These are phyloP conservation scores for Orthosia incerta DNA, from an alignment of 2,888 invertebrate species.

Conservation along the genomic window DNA sequence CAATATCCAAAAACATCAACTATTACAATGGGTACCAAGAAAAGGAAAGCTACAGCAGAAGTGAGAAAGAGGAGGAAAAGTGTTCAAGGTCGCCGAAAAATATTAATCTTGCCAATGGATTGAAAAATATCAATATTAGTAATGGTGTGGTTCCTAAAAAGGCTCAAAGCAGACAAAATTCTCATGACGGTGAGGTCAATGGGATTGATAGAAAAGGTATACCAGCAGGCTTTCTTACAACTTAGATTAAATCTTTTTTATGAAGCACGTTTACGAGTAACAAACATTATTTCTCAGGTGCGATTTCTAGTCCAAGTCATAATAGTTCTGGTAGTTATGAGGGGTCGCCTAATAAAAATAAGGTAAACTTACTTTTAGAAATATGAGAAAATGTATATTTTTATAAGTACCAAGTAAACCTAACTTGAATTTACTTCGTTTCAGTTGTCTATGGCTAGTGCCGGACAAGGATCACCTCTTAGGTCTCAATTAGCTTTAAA, in stretches of 20 bases:
- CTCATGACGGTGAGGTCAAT: slow-evolving; percentile 83
- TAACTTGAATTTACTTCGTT: slow-evolving; percentile 62
- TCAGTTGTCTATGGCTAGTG: slow-evolving; percentile 88
- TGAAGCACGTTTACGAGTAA: slow-evolving; percentile 39
- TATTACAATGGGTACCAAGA: slow-evolving; percentile 86
- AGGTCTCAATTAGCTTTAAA: slow-evolving; percentile 93
- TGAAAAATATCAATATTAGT: slow-evolving; percentile 86
- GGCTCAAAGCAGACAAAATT: slow-evolving; percentile 83
- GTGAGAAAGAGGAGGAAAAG: slow-evolving; percentile 74
- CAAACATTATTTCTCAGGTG: slow-evolving; percentile 74
- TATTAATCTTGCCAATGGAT: slow-evolving; percentile 85
- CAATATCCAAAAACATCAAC: slow-evolving; percentile 84
- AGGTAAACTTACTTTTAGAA: slow-evolving; percentile 72
- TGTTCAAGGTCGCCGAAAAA: slow-evolving; percentile 84
- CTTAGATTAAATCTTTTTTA: slow-evolving; percentile 11
- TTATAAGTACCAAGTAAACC: not conserved
- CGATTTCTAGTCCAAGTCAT: slow-evolving; percentile 84
- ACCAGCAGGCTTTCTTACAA: slow-evolving; percentile 7
- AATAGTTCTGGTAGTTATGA: slow-evolving; percentile 83
- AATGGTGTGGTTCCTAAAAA: slow-evolving; percentile 86
- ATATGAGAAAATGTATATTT: slow-evolving; percentile 2
- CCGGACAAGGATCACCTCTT: slow-evolving; percentile 94
- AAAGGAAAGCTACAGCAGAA: slow-evolving; percentile 74
- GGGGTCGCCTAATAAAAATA: slow-evolving; percentile 87
- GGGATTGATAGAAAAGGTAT: slow-evolving; percentile 85